phyloP scores from a whole-genome alignment of 2,113 vertebrate species.

The Numenius arquata region DNA sequence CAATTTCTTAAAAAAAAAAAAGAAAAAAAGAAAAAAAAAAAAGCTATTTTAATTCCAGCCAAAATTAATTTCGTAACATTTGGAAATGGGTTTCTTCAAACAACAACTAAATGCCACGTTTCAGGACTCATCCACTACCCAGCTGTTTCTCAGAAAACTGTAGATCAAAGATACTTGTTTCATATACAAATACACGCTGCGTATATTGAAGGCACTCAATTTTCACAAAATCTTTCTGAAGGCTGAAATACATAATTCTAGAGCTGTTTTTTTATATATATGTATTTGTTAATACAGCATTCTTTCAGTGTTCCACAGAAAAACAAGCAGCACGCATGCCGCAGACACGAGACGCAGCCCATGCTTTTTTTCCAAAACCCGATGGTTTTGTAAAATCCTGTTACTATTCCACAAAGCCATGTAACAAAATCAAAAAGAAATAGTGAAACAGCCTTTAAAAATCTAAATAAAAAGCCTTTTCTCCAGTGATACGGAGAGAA shows the following conservation, averaged over 20 bases:
- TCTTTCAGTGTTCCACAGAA: constrained; percentile 35
- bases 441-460: neutral
- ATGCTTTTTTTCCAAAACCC: neutral
- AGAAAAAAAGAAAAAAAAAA: neutral
- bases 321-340: neutral
- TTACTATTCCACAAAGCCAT: neutral
- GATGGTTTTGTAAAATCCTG: neutral
- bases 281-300: constrained; percentile 25
- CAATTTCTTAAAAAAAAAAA: neutral
- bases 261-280: neutral
- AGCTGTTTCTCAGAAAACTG: neutral
- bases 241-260: constrained; percentile 39
- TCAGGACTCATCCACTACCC: neutral
- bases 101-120: neutral
- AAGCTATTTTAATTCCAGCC: neutral
- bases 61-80: constrained; percentile 53
- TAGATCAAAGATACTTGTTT: constrained; percentile 21
- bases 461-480: neutral
- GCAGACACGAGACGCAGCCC: neutral
- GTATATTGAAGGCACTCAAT: constrained; percentile 2
- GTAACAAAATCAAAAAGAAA: constrained; percentile 5
- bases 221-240: constrained; percentile 43
- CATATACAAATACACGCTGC: neutral
- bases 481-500: neutral
- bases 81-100: constrained; percentile 24